Base-by-base conservation (phyloP, 35 echinoderm and acorn worm species). In the Lytechinus pictus region DNA sequence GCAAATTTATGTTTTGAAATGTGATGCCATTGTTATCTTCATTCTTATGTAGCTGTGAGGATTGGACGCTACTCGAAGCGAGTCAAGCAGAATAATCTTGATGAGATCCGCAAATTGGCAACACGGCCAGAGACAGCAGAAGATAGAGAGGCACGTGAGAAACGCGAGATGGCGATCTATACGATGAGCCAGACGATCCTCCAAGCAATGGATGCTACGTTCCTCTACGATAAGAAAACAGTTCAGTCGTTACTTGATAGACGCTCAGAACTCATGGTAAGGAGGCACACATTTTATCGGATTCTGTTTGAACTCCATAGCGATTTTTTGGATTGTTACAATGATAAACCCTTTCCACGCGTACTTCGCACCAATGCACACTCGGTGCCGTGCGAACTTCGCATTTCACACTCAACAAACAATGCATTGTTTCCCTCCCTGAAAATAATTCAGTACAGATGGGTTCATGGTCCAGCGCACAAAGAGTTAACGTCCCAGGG, bases 61-160 rank as follows among this genome's bases (percentile, higher is more conserved):
- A 99, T 99, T 51, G 98, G 98, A 10, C 95, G 98, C 3, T 99
- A 99, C 95, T 99, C 98, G 52, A 99, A 99, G 88, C 96, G 97
- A 28, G 95, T 97, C 86, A 98, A 97, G 54, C 98, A 99, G 94
- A 97, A 91, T 61, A 96, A 97, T 91, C 94, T 96, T 79, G 98
- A 97, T 27, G 97, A 99, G 94, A 99, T 98, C 9, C 94, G 93
- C 29, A 95, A 97, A 57, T 60, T 97, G 90, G 94, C 96, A 52
- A 91, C 96, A 14, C 57, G 95, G 54, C 97, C 96, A 9, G 98
- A 99, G 94, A 99, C 98, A 3, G 61, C 95, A 9, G 98, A 98
- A 52, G 98, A 98, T 92, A 93, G 94, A 52, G 98, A 97, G 89
- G 96, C 98, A 11, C 44, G 98, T 5, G 98, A 99, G 90, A 96